A percentile compares a stretch with the other conserved stretches of the same genome.
phyloP scores from a whole-genome alignment of 2,888 invertebrate species.

The Diadromus collaris region DNA sequence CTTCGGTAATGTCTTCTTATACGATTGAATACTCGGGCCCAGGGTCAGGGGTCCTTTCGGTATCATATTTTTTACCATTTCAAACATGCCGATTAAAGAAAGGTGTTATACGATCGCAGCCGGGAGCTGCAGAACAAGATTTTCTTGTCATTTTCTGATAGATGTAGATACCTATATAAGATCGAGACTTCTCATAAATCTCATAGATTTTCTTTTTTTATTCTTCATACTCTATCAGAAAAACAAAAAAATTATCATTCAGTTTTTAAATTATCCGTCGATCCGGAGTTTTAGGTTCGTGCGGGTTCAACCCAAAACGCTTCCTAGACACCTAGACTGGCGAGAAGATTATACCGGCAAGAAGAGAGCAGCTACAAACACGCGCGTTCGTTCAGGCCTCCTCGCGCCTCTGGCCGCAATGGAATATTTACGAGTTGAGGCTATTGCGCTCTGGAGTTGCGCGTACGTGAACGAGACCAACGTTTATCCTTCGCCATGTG shows the following conservation, averaged over 20 bases:
- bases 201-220: background rate
- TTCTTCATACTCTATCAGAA: background rate
- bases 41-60: constrained; percentile 42
- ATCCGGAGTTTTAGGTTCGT: background rate
- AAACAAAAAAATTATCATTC: background rate
- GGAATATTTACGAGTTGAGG: constrained; percentile 49
- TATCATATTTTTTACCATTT: constrained; percentile 30
- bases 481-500: constrained; percentile 39
- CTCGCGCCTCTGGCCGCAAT: constrained; percentile 16
- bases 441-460: constrained; percentile 53
- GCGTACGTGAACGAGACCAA: constrained; percentile 11
- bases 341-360: background rate
- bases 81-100: background rate
- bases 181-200: too few species aligned
- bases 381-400: background rate
- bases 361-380: constrained; percentile 9
- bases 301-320: constrained; percentile 23
- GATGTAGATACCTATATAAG: too few species aligned
- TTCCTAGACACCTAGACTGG: constrained; percentile 18
- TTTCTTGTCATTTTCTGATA: too few species aligned
- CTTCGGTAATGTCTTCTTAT: constrained; percentile 9
- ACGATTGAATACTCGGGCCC: constrained; percentile 29
- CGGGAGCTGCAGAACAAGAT: too few species aligned
- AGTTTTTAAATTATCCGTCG: background rate
- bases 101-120: background rate